These are phyloP conservation scores for Melopsittacus undulatus DNA, from an alignment of 2,797 vertebrate species.

Conservation along the genomic window DNA sequence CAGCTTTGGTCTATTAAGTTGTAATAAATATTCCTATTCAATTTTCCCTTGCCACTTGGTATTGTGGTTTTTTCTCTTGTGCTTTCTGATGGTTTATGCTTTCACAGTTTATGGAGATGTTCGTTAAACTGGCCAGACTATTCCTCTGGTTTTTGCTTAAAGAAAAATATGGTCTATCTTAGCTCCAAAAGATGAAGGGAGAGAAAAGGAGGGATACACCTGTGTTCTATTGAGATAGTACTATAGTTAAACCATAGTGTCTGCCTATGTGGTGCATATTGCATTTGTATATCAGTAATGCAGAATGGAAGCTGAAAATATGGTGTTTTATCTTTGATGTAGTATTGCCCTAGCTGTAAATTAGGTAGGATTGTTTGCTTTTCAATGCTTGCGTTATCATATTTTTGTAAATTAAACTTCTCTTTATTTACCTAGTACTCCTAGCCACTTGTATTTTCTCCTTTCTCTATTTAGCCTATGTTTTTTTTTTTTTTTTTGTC, in stretches of 20 bases:
- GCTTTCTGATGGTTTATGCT: not conserved
- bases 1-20: not conserved
- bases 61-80: not conserved
- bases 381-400: not conserved
- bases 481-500: not conserved
- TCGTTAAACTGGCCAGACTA: not conserved
- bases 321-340: not conserved
- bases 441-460: not conserved
- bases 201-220: not conserved
- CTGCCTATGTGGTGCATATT: accelerated
- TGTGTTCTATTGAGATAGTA: not conserved
- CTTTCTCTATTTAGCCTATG: not conserved
- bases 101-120: not conserved
- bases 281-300: not conserved
- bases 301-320: not conserved
- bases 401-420: not conserved
- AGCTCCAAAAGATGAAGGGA: not conserved
- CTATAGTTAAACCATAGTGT: not conserved
- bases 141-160: not conserved
- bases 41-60: not conserved
- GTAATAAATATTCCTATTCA: not conserved
- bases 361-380: not conserved
- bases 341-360: not conserved
- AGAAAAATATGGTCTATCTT: not conserved
- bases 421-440: not conserved